Evolutionary conservation across 2,888 invertebrate genomes (phyloP), one percentile per base, ranked within the genome.

Genomic region (Metalampra italica): DNA sequence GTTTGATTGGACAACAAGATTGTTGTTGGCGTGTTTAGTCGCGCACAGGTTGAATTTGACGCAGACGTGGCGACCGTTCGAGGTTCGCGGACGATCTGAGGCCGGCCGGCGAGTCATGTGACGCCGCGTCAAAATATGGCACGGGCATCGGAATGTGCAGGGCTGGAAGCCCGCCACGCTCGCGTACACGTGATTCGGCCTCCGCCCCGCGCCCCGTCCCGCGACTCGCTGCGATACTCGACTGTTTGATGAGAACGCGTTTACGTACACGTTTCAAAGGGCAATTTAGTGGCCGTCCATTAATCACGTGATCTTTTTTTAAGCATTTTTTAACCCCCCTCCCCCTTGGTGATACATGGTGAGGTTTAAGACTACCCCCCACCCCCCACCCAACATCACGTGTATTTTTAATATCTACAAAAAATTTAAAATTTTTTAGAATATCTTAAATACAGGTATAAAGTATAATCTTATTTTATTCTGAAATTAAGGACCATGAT

Each of bases 61-160:
- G 53, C 50, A 29, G 42, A 72, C 82, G 78, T 76, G 63, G 55
- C 59, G 40, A 53, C 61, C 46, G 62, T 51, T 36, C 52, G 68
- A 66, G 66, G 66, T 63, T 62, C 70, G 68, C 71, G 62, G 60
- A 63, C 68, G 66, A 63, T 77, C 62, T 78, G 78, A 64, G 59
- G 71, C 81, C 78, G 79, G 78, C 75, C 74, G 72, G 39, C 54
- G 52, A 66, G 66, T 83, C 78, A 78, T 80, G 78, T 86, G 85
- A 82, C 70, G 66, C 55, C 62, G 58, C 55, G 70, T 77, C 77
- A 80, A 83, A 81, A 80, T 78, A 82, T 66, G 61, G 53, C 9
- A 32, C 44, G 68, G 56, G 71, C 64, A 55, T 52, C 55, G 69
- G 66, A 78, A 78, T 82, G 74, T 75, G 74, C 68, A 52, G 46